Base-by-base conservation (phyloP, 2,888 invertebrate genomes). In the Philhelius pedissequus region DNA sequence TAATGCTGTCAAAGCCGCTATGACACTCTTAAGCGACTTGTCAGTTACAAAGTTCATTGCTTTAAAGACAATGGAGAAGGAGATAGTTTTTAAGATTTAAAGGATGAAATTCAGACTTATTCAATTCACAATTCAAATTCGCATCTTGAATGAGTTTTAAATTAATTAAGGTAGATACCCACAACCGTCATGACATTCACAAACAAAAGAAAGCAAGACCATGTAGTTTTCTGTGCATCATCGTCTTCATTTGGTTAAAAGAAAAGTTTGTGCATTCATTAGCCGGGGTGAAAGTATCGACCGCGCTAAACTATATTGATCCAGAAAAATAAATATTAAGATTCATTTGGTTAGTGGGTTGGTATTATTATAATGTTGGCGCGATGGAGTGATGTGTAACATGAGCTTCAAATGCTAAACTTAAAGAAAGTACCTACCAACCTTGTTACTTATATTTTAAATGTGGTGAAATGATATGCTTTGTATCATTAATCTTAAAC, bases 11-110 rank as follows among this genome's bases (percentile, higher is more conserved):
- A 78, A 83, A 62, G 78, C 78, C 82, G 35, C 82, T 78, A 64
- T 18, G 64, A 73, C 60, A 64, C 32, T 56, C 30, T 35, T 58
- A 48, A 69, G 56, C 73, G n/a, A n/a, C n/a, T n/a, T n/a, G 73
- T 56, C 66, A 48, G 38, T 25, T 9, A 27, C 22, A 48, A 38
- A 20, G 38, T 69, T 50, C 32, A 38, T 6, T 48, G 20, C 60
- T 77, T 69, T 74, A 15, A 48, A 74, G 50, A 78, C 82, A 78
- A 83, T 83, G 69, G 78, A 56, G 77, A 83, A 78, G 69, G 78
- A 56, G 77, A 82, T 82, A 71, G 70, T 43, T 64, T 35, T 56
- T 35, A 56, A 20, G 60, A 35, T 40, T 64, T 7, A 48, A n/a
- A 27, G 27, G 20, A 35, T 35, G 18, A 32, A 45, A 50, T 76